phyloP scores from a whole-genome alignment of 2,797 vertebrate species.

The Mus spretus region DNA sequence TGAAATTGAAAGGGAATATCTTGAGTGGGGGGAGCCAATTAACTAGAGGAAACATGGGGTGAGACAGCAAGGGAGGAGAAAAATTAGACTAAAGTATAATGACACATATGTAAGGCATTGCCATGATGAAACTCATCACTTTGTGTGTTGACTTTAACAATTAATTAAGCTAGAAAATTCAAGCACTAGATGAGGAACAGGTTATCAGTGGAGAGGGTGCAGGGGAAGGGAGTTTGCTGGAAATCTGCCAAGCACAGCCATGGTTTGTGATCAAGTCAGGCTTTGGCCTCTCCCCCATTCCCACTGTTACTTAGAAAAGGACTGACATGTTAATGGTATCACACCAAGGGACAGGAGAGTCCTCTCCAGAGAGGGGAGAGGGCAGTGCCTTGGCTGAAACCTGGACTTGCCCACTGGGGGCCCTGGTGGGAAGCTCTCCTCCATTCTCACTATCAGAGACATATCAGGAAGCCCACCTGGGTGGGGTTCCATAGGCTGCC shows the following conservation, averaged over 20 bases:
- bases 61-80: not conserved
- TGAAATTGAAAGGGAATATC: not conserved
- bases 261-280: not conserved
- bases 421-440: not conserved
- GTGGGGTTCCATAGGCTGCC: not conserved
- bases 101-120: not conserved
- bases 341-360: not conserved
- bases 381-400: not conserved
- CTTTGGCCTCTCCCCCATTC: not conserved
- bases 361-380: no score
- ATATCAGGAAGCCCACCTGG: not conserved
- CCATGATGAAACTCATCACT: no score
- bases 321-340: not conserved
- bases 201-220: not conserved
- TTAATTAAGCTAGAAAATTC: not conserved
- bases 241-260: not conserved
- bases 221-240: not conserved
- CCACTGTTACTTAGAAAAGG: not conserved
- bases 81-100: not conserved
- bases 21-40: not conserved
- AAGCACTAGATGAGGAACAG: not conserved
- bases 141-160: not conserved
- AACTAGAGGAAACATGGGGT: no score
- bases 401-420: not conserved
- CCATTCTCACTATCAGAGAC: fast-evolving